phyloP scores from a whole-genome alignment of 2,888 invertebrate species.

The Scotopteryx bipunctaria region DNA sequence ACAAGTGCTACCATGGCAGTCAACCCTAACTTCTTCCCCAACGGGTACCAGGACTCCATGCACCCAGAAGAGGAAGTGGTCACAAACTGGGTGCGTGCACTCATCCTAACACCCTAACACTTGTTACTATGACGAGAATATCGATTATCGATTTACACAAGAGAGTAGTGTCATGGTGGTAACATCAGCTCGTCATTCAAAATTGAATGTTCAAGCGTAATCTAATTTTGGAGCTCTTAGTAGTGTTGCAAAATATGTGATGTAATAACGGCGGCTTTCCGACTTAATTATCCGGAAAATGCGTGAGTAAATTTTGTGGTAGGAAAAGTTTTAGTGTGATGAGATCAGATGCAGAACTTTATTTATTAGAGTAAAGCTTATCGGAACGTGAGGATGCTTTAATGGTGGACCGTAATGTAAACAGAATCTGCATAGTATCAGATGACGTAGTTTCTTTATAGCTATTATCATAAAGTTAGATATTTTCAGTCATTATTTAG shows the following conservation, averaged over 20 bases:
- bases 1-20: constrained; percentile 64
- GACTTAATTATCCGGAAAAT: constrained; percentile 53
- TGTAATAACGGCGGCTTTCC: constrained; percentile 63
- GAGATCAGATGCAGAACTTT: constrained; percentile 14
- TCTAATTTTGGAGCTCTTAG: constrained; percentile 71
- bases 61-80: constrained; percentile 84
- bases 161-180: constrained; percentile 33
- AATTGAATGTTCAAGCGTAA: constrained; percentile 47
- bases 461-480: constrained; percentile 7
- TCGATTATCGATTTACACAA: constrained; percentile 7
- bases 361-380: constrained; percentile 22
- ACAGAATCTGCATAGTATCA: constrained; percentile 22
- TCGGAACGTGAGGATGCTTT: constrained; percentile 21
- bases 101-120: constrained; percentile 35
- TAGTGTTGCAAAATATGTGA: constrained; percentile 75
- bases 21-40: constrained; percentile 80
- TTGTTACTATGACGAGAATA: constrained; percentile 9
- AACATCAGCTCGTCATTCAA: constrained; percentile 32
- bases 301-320: constrained; percentile 45
- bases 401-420: constrained; percentile 27
- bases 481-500: constrained; percentile 1
- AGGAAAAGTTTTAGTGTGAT: constrained; percentile 31
- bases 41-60: constrained; percentile 80
- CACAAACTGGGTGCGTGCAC: constrained; percentile 83
- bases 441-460: constrained; percentile 1